Conservation (phyloP, 1,140 invertebrate genomes). For the Penaeus vannamei region DNA sequence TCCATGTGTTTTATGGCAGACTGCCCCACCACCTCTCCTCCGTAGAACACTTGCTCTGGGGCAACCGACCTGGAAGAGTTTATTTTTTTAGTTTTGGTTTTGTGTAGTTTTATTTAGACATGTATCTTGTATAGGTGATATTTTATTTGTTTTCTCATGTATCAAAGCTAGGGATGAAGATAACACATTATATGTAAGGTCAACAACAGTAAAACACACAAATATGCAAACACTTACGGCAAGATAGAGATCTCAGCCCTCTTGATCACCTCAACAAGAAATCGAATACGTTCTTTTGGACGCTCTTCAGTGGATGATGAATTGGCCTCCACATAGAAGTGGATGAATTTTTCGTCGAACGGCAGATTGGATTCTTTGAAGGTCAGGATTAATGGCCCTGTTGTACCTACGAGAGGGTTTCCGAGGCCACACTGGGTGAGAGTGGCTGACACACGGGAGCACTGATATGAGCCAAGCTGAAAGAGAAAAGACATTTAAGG, state of each 20-base stretch:
- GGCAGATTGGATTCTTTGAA: slow-evolving; percentile 85
- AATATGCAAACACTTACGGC: slow-evolving; percentile 76
- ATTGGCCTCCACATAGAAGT: slow-evolving; percentile 85
- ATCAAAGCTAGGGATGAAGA: neutral
- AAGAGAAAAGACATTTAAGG: neutral
- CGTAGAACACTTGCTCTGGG: slow-evolving; percentile 88
- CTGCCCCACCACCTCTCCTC: slow-evolving; percentile 86
- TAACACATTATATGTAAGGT: neutral
- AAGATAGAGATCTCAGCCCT: slow-evolving; percentile 86
- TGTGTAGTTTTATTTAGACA: no score
- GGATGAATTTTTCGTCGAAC: slow-evolving; percentile 79
- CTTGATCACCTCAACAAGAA: slow-evolving; percentile 82
- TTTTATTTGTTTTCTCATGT: neutral
- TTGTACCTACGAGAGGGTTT: slow-evolving; percentile 86
- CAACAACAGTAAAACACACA: slow-evolving; percentile 20
- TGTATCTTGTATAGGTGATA: no score
- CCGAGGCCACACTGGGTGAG: slow-evolving; percentile 80
- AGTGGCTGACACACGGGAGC: slow-evolving; percentile 73
- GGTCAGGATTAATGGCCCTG: slow-evolving; percentile 74
- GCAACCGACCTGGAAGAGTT: slow-evolving; percentile 74
- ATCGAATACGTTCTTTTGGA: slow-evolving; percentile 75
- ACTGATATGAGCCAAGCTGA: slow-evolving; percentile 57
- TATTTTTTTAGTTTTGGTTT: slow-evolving; percentile 67
- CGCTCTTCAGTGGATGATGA: slow-evolving; percentile 85
- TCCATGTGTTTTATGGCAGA: slow-evolving; percentile 86